Evolutionary conservation across 2,113 vertebrate species (phyloP).

Genomic region (Pandion haliaetus): DNA sequence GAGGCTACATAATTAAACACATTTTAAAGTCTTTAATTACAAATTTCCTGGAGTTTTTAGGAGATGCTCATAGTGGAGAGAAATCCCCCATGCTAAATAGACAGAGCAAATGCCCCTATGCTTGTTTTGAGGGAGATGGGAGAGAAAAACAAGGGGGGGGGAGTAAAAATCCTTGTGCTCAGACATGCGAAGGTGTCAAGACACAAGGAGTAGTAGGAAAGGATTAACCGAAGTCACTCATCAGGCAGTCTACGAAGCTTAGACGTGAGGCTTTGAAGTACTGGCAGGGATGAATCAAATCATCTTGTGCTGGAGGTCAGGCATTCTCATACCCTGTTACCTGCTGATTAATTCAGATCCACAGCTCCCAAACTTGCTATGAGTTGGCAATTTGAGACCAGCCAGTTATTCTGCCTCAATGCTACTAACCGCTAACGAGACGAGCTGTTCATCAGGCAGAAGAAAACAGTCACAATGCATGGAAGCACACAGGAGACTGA

Average conservation of each 20-base stretch:
- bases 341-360: not conserved
- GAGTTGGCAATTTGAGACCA: not conserved
- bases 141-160: not conserved
- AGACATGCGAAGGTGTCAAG: not conserved
- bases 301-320: not conserved
- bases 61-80: not conserved
- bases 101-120: fast-evolving
- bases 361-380: not conserved
- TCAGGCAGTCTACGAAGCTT: not conserved
- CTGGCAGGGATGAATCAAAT: not conserved
- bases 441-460: slow-evolving; percentile 3
- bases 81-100: not conserved
- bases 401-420: not conserved
- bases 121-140: not conserved
- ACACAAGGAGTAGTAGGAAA: not conserved
- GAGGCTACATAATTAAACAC: not conserved
- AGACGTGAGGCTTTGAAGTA: not conserved
- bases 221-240: not conserved
- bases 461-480: not conserved
- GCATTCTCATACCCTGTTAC: not conserved
- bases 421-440: not conserved
- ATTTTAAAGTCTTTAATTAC: not conserved
- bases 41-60: not conserved
- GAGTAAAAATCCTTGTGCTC: not conserved
- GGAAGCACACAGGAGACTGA: not conserved